Evolutionary conservation across 2,888 invertebrate genomes (phyloP), one percentile per base, ranked within the genome.

Genomic region (Uropetala carovei): DNA sequence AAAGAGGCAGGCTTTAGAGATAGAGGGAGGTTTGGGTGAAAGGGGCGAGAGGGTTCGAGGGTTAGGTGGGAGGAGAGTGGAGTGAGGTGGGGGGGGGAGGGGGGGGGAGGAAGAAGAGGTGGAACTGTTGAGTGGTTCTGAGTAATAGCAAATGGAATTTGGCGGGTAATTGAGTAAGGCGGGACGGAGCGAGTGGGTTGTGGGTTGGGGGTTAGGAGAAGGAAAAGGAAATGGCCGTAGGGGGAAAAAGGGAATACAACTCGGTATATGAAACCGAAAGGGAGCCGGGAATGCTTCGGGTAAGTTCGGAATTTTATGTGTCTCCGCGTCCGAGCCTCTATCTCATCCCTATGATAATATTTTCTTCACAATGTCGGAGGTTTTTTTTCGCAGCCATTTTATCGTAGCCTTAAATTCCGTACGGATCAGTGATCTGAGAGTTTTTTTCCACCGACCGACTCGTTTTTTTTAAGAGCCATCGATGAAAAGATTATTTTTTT

Each of bases 21-120:
- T 43, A 94, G 94, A 94, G 94, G 94, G 94, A 94, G 93, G 93
- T 93, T 93, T 94, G 91, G 89, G 92, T 91, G 86, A 92, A 86
- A 92, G 92, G 92, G 92, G 92, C 92, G 91, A 93, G 86, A 86
- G 92, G 91, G 92, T 60, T 82, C 11, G 68, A 92, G 92, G 92
- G 82, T 75, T n/a, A 83, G 57, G 68, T n/a, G 92, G n/a, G 68
- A 18, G 13, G 91, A 64, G 0, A 30, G 68, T 43, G 43, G 43
- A 5, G 43, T 5, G 43, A 5, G n/a, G n/a, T n/a, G n/a, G n/a
- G n/a, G n/a, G n/a, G 11, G 68, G 64, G 68, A 64, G 91, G n/a
- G 59, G 89, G n/a, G 27, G 57, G 16, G 89, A 57, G 8, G 56
- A 9, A 56, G 89, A 18, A 89, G 89, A 14, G 68, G 43, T 56